Conservation (phyloP, 2,113 vertebrate genomes). For the Psettodes erumei region DNA sequence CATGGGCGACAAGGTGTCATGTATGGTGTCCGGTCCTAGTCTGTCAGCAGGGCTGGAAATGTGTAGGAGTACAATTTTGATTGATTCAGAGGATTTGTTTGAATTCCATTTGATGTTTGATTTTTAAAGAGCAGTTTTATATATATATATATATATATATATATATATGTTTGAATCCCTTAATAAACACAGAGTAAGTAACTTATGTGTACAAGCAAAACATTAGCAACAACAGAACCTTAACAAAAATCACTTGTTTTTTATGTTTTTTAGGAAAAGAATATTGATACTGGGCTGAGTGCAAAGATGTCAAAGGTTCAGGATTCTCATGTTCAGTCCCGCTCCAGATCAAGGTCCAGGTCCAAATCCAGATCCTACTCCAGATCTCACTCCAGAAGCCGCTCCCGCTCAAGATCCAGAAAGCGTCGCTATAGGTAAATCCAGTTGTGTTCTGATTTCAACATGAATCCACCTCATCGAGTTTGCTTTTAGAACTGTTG, state of each 20-base stretch:
- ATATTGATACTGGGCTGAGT: conserved; percentile 48
- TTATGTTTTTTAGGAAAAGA: conserved; percentile 41
- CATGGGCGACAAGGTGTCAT: conserved; percentile 8
- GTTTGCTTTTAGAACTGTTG: background rate
- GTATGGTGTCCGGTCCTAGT: background rate
- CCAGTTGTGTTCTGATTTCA: background rate
- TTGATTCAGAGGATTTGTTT: background rate
- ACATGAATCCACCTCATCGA: too few relatives aligned
- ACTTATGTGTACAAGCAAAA: background rate
- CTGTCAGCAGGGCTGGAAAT: conserved; percentile 39
- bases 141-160: too few relatives aligned
- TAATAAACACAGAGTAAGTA: background rate
- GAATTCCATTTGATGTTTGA: background rate
- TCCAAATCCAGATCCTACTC: conserved; percentile 95
- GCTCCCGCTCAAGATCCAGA: conserved; percentile 92
- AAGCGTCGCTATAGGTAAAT: conserved; percentile 94
- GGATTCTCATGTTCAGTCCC: conserved; percentile 91
- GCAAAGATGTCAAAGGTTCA: conserved; percentile 93
- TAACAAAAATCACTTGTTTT: background rate
- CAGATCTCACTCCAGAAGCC: conserved; percentile 92
- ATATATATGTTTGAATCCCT: background rate
- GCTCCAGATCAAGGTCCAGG: conserved; percentile 90
- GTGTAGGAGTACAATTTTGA: background rate
- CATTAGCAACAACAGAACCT: background rate
- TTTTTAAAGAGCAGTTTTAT: background rate